These are phyloP conservation scores for Amphipyra berbera DNA, from an alignment of 2,888 invertebrate genomes.

Conservation along the genomic window DNA sequence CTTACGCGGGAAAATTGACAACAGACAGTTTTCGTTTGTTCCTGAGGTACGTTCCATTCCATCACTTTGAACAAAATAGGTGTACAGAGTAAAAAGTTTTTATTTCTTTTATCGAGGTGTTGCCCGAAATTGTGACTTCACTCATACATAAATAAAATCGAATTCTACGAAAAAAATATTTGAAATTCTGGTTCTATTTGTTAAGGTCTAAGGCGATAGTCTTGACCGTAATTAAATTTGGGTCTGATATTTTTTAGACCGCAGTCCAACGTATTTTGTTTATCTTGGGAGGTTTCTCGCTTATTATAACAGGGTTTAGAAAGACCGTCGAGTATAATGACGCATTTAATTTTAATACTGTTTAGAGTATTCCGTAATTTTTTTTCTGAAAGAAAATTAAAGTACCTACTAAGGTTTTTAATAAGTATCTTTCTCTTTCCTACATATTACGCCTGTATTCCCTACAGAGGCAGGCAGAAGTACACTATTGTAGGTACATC, in stretches of 20 bases:
- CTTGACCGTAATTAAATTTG: constrained; percentile 34
- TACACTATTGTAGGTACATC: too few relatives aligned
- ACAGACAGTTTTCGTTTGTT: constrained; percentile 18
- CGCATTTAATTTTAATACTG: background rate
- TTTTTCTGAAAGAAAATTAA: background rate
- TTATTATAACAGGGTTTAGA: constrained; percentile 10
- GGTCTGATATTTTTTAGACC: constrained; percentile 21
- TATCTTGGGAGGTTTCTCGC: constrained; percentile 26
- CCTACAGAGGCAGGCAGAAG: too few relatives aligned
- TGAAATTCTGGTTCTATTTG: constrained; percentile 40
- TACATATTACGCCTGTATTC: background rate
- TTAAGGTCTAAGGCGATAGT: constrained; percentile 19
- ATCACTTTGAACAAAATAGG: constrained; percentile 14
- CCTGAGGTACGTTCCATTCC: too few relatives aligned
- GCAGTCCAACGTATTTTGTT: constrained; percentile 22
- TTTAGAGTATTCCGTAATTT: background rate
- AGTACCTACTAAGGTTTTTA: background rate
- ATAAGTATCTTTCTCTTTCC: background rate
- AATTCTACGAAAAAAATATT: constrained; percentile 24
- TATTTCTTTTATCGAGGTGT: constrained; percentile 6
- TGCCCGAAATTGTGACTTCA: constrained; percentile 2
- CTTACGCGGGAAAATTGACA: constrained; percentile 33
- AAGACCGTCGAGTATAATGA: constrained; percentile 3
- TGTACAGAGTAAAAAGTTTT: constrained; percentile 16
- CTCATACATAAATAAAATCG: constrained; percentile 24